Evolutionary conservation across 2,797 vertebrate genomes (phyloP), one percentile per base, ranked within the genome.

Genomic region (Chaetodon trifasciatus): DNA sequence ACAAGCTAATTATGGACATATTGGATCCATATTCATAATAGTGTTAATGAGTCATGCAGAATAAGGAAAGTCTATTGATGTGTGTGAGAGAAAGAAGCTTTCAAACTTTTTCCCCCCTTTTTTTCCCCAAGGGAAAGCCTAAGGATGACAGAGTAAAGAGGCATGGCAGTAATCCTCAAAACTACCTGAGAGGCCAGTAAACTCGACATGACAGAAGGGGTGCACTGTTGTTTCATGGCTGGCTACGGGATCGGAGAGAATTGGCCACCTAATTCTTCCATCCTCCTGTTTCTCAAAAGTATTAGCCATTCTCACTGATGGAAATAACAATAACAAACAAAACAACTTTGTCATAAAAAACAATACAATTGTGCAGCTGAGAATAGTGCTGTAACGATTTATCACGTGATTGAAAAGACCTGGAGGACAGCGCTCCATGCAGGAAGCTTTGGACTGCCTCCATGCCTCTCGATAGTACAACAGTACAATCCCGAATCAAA

Each of bases 1-100:
- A 83, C 19, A 77, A 73, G 72, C 42, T 72, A 86, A 88, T 90
- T 86, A 88, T 86, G 63, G 65, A 40, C 53, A 68, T 76, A 84
- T 78, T 76, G 61, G 74, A 76, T 86, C 47, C 47, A 72, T 74
- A 78, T 76, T 71, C 58, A 42, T 90, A 68, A 67, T 68, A 24
- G 37, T 52, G 2, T 52, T 78, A 87, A 80, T 84, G 74, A 83
- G 57, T 84, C 24, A 32, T 68, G 64, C 55, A 78, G 68, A 63
- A 61, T 60, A 35, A 56, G 40, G 15, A 64, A 65, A 23, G 49
- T 42, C 61, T 49, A 24, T 64, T 75, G 44, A 39, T 76, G 13
- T 64, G 65, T 69, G 50, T 57, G n/a, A 3, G 35, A 28, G 42
- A 74, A 53, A 44, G 17, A 67, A 49, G 58, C 64, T 70, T 72